Conservation (phyloP, 2,888 invertebrate species). For the Spicauda simplicius region DNA sequence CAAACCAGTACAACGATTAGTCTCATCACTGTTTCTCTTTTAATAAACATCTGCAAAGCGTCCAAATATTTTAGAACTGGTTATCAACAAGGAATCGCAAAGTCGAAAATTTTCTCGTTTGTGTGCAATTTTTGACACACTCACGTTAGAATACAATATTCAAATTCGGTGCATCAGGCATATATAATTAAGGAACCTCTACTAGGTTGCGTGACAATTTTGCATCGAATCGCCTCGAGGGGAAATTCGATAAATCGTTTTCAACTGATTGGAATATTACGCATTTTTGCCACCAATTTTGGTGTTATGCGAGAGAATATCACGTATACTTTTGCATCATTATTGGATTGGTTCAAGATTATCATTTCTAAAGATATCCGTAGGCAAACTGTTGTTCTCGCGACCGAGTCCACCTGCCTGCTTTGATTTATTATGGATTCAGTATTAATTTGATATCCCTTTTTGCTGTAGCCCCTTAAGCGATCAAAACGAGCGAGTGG, state of each 20-base stretch:
- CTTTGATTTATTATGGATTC: slow-evolving; percentile 85
- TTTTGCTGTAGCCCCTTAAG: slow-evolving; percentile 81
- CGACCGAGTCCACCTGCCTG: slow-evolving; percentile 80
- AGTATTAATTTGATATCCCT: slow-evolving; percentile 85
- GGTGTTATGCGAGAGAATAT: slow-evolving; percentile 46
- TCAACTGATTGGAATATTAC: slow-evolving; percentile 57
- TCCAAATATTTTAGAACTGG: slow-evolving; percentile 37
- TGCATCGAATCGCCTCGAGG: slow-evolving; percentile 38
- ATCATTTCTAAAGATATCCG: slow-evolving; percentile 80
- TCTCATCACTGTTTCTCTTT: slow-evolving; percentile 45
- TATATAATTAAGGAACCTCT: slow-evolving; percentile 27
- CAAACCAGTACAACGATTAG: slow-evolving; percentile 48
- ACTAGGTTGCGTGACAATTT: slow-evolving; percentile 41
- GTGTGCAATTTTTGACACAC: slow-evolving; percentile 13
- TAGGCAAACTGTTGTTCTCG: slow-evolving; percentile 76
- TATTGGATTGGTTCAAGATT: slow-evolving; percentile 62
- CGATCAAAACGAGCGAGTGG: slow-evolving; percentile 72
- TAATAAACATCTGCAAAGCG: slow-evolving; percentile 40
- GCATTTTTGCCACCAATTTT: slow-evolving; percentile 58
- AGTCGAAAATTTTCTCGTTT: slow-evolving; percentile 11
- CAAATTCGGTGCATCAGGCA: not conserved
- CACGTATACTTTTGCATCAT: slow-evolving; percentile 39
- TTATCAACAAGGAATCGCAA: slow-evolving; percentile 16
- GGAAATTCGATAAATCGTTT: slow-evolving; percentile 49
- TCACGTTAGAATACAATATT: not conserved